Base-by-base conservation (phyloP, 2,797 vertebrate species). In the Trematomus bernacchii region DNA sequence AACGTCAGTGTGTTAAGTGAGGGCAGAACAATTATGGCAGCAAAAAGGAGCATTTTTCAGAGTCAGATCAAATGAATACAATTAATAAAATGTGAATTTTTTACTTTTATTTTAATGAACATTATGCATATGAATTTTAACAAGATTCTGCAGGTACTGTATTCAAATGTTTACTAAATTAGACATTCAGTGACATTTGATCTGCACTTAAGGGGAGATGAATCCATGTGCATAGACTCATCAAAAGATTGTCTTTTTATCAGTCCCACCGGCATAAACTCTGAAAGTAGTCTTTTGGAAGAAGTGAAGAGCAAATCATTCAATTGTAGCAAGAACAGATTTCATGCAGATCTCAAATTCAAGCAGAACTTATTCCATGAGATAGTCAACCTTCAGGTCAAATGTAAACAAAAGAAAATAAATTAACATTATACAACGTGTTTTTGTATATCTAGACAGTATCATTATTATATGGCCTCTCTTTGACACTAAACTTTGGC, bases 101-200 rank as follows among this genome's bases (percentile, higher is more conserved):
- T 55, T 60, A 75, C 27, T 52, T 90, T 89, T 90, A 86, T 80
- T 87, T 63, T 10, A 15, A 76, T 47, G 71, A 83, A 76, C 62
- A 44, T 43, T 44, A 27, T 66, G 40, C 2, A 14, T 73, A 70
- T 61, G 53, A 12, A 50, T 72, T 51, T n/a, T 1, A 53, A 64
- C 50, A 63, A 14, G 13, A 55, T 47, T 70, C 33, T n/a, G n/a
- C n/a, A 52, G 15, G 10, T 62, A 48, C n/a, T n/a, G 40, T 42
- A 13, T 27, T 69, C 5, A 51, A 27, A 76, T 27, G 1, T 33
- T 61, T 55, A n/a, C 33, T 3, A 43, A 4, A 50, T 37, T 37
- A 83, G n/a, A 50, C n/a, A 62, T 57, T 15, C 71, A 37, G 23
- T 53, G 33, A 73, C 7, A 11, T 10, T 12, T 16, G 30, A 23